Base-by-base conservation (phyloP, 2,888 invertebrate species). In the Prenolepis imparis region DNA sequence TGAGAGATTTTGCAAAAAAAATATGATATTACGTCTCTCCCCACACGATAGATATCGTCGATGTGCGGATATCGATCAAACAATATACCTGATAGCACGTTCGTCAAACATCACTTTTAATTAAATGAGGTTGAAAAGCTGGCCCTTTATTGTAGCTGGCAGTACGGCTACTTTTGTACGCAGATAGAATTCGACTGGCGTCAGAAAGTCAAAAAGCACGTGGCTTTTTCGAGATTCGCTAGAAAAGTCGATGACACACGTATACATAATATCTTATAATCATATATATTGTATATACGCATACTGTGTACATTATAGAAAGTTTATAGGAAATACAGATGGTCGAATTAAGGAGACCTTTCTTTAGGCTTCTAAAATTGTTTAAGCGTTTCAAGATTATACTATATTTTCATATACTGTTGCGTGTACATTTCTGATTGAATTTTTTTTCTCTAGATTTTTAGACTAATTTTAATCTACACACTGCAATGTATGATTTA, bases 261-360 rank as follows among this genome's bases (percentile, higher is more conserved):
- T 77, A 77, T 48, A 68, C 57, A 32, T 84, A 77, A 67, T 75
- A 75, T 6, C 75, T 73, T 85, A 67, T 21, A 67, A 64, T 36
- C 85, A 68, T 82, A 57, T 82, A 86, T 52, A 52, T 70, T 68
- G 5, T 68, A 68, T 72, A 68, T 52, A 68, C 41, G 63, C 44
- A 32, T 77, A 81, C 63, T 39, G 73, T 70, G 55, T 66, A 83
- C 28, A 59, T 39, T 63, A 57, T 87, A 82, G 87, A 84, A 87
- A 86, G 80, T 85, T 85, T 85, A 28, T 28, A 85, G 83, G 59
- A 81, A 85, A 75, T 81, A 67, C 52, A 64, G 24, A 52, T 63
- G 75, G 44, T 66, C 48, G 44, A 73, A 81, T 82, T 68, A 82
- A 82, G 82, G 74, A 82, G 81, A 84, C 73, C 21, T 52, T 32